Evolutionary conservation across 1,140 invertebrate species (phyloP).

Genomic region (Gonioctena quinquepunctata): DNA sequence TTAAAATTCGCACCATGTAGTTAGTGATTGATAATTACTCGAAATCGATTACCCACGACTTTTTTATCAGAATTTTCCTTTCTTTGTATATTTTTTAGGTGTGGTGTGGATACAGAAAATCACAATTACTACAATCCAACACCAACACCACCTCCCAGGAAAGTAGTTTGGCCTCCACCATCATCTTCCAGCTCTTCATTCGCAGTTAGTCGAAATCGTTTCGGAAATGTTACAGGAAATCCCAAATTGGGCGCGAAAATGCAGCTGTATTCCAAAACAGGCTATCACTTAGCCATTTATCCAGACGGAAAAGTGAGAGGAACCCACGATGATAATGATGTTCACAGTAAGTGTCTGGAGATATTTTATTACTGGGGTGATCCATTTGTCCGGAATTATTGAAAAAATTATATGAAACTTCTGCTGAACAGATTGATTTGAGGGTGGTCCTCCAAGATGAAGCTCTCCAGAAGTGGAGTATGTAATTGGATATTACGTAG

Average conservation of each 20-base stretch:
- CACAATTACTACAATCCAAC: not conserved
- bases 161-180: slow-evolving; percentile 38
- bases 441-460: no score
- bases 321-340: slow-evolving; percentile 58
- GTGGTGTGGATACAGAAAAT: slow-evolving; percentile 6
- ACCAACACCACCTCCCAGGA: not conserved
- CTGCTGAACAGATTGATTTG: no score
- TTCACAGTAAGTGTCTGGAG: slow-evolving; percentile 63
- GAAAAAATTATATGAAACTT: no score
- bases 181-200: slow-evolving; percentile 22
- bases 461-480: no score
- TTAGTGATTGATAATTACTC: no score
- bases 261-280: slow-evolving; percentile 63
- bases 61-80: no score
- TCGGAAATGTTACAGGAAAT: slow-evolving; percentile 39
- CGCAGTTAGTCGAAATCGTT: slow-evolving; percentile 23
- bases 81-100: no score
- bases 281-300: slow-evolving; percentile 62
- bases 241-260: slow-evolving; percentile 53
- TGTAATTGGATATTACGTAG: no score
- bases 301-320: slow-evolving; percentile 61
- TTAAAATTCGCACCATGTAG: no score
- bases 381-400: no score
- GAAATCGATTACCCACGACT: no score
- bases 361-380: no score